Conservation (phyloP, 2,113 vertebrate genomes). For the Tautogolabrus adspersus region DNA sequence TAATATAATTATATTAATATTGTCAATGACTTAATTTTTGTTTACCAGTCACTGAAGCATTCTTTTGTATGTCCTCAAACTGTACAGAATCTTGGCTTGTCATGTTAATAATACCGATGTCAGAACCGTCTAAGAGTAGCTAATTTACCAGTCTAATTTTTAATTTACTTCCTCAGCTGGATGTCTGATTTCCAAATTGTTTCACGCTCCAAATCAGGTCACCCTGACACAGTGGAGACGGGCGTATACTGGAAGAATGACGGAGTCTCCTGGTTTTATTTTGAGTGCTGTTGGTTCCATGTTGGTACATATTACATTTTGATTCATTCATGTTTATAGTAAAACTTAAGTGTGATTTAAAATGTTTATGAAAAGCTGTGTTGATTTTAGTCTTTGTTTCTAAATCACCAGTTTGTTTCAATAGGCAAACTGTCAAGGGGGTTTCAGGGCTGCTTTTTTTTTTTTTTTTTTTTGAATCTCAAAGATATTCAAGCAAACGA, state of each 20-base stretch:
- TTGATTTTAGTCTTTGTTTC: background rate
- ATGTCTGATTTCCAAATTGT: constrained; percentile 45
- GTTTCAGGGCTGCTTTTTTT: no score
- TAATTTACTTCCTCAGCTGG: constrained; percentile 14
- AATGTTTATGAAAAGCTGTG: constrained; percentile 60
- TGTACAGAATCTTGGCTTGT: constrained; percentile 82
- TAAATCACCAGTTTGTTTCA: no score
- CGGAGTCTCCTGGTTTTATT: constrained; percentile 55
- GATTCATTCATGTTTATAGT: constrained; percentile 84
- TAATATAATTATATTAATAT: constrained; percentile 86
- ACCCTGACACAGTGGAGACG: constrained; percentile 33
- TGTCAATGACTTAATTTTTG: constrained; percentile 77
- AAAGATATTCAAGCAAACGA: no score
- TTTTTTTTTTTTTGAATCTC: no score
- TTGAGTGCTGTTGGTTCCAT: constrained; percentile 69
- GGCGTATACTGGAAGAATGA: constrained; percentile 45
- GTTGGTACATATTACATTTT: constrained; percentile 79
- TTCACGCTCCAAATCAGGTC: constrained; percentile 52
- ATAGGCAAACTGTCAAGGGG: no score
- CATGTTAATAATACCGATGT: constrained; percentile 76
- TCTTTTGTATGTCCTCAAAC: constrained; percentile 79
- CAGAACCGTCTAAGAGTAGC: constrained; percentile 66
- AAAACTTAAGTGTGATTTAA: constrained; percentile 83
- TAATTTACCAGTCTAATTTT: constrained; percentile 68
- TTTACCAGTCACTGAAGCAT: constrained; percentile 66